Evolutionary conservation across 2,113 vertebrate species (phyloP).

Genomic region (Nanger granti): DNA sequence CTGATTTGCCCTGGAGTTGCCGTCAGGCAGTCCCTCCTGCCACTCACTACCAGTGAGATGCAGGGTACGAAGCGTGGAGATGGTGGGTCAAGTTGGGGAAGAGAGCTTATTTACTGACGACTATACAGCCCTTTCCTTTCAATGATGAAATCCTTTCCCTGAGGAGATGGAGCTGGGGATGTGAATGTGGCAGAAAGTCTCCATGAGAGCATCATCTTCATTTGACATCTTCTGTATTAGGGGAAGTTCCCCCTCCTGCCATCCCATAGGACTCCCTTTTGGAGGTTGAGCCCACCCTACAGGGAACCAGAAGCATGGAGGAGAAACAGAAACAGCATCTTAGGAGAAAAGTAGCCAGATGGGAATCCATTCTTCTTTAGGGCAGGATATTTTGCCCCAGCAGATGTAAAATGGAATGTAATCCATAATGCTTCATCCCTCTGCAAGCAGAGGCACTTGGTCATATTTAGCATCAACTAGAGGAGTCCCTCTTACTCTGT

Average conservation of each 20-base stretch:
- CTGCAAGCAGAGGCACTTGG: background rate
- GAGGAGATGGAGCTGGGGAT: background rate
- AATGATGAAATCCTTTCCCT: background rate
- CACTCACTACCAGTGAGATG: constrained; percentile 1
- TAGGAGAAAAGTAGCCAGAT: constrained; percentile 21
- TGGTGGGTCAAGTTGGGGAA: background rate
- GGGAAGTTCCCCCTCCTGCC: background rate
- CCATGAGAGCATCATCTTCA: background rate
- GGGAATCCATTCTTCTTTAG: constrained; percentile 4
- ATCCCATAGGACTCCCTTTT: background rate
- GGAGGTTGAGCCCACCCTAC: background rate
- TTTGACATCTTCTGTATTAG: background rate
- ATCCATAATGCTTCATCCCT: background rate
- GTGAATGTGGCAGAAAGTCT: background rate
- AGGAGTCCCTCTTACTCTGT: constrained; percentile 40
- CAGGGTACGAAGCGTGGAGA: constrained; percentile 1
- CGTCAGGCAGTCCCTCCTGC: background rate
- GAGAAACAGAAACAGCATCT: background rate
- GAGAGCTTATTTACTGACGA: background rate
- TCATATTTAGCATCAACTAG: background rate
- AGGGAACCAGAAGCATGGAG: background rate
- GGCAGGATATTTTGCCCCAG: background rate
- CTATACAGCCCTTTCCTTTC: background rate
- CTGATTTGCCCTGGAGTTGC: background rate
- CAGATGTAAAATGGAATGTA: background rate